Base-by-base conservation (phyloP, 2,113 vertebrate genomes). In the Oophaga pumilio region DNA sequence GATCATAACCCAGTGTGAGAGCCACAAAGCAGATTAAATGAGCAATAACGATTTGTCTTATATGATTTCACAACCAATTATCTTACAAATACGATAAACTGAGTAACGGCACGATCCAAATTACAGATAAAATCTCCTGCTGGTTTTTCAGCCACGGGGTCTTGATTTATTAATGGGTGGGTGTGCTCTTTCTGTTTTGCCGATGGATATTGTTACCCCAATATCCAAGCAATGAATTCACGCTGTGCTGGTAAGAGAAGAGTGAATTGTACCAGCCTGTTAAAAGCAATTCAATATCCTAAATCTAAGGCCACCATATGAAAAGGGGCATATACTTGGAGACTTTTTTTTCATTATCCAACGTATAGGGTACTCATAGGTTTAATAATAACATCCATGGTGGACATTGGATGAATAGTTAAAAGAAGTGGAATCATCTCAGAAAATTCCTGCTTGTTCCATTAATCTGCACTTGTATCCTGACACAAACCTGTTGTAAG, bases 1-100 rank as follows among this genome's bases (percentile, higher is more conserved):
- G 53, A 57, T 59, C 53, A 79, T 79, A 79, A 79, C 77, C 77
- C 77, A 79, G 77, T 79, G 53, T 79, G 77, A 79, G 53, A 26
- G 53, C 56, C 77, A 33, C n/a, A 26, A 56, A 28, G 77, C 77
- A 79, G 77, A 79, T 18, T 26, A 79, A 79, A 79, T 59, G 77
- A 57, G 77, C 52, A 79, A 79, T 79, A 79, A 79, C n/a, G 53
- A 79, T 79, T 79, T 59, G 59, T 59, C 53, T 28, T 79, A 28
- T 79, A 79, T 79, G 56, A 66, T 82, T 82, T 64, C 80, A 66
- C 43, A 82, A 82, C 80, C 80, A 82, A 82, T 82, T 82, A 64
- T 66, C 60, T 18, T 66, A 49, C 59, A 66, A 66, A 66, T 82
- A 66, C 26, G 80, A 64, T 68, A 64, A 68, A 82, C 57, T 17